phyloP scores from a whole-genome alignment of 2,797 vertebrate genomes.

The Microctenopoma lineatum region DNA sequence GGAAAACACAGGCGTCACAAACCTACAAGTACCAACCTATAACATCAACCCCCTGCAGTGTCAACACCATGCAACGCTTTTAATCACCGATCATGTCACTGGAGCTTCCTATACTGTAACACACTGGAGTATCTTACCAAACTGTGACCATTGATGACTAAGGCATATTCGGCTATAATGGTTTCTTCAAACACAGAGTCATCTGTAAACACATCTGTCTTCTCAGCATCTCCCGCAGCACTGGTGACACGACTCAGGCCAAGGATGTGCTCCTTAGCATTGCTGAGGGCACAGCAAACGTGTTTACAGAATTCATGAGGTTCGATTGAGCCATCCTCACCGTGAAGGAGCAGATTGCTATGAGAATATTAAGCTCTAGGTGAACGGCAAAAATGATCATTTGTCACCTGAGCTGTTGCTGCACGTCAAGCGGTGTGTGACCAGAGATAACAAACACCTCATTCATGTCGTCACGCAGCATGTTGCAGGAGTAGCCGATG shows the following conservation, averaged over 20 bases:
- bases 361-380: not conserved
- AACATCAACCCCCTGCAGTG: constrained; percentile 34
- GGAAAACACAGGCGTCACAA: constrained; percentile 38
- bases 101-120: not conserved
- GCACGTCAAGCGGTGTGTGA: constrained; percentile 79
- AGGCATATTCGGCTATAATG: constrained; percentile 82
- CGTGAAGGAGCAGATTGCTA: not conserved
- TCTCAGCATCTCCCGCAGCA: constrained; percentile 63
- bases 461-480: constrained; percentile 87
- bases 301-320: not conserved
- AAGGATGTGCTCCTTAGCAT: constrained; percentile 80
- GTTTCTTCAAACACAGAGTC: constrained; percentile 81
- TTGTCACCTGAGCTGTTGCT: constrained; percentile 84
- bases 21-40: constrained; percentile 22
- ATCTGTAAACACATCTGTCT: constrained; percentile 65
- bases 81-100: not conserved
- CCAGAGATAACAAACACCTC: constrained; percentile 86
- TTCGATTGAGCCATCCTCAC: not conserved
- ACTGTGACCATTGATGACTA: constrained; percentile 87
- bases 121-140: constrained; percentile 76
- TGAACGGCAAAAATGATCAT: not conserved
- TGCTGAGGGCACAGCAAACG: constrained; percentile 66
- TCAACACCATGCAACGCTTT: constrained; percentile 24
- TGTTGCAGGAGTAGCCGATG: constrained; percentile 88
- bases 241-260: constrained; percentile 68